A percentile compares a stretch with the other conserved stretches of the same genome.
phyloP scores from a whole-genome alignment of 2,888 invertebrate genomes.

The Drosophila mayaguana region DNA sequence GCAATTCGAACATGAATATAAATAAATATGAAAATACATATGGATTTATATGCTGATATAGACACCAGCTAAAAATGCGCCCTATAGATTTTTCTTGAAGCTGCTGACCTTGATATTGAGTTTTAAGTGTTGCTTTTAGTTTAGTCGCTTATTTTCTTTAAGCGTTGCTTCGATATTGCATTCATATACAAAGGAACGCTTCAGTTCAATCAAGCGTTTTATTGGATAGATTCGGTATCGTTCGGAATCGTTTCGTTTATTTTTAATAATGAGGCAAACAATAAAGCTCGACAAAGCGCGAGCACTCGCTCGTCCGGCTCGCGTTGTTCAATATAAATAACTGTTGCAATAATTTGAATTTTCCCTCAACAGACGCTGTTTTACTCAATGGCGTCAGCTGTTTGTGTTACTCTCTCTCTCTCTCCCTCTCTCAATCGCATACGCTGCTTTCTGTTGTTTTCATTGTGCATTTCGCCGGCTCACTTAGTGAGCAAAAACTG shows the following conservation, averaged over 20 bases:
- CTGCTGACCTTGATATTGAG: constrained; percentile 64
- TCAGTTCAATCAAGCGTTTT: constrained; percentile 64
- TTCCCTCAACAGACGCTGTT: constrained; percentile 26
- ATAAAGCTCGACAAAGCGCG: constrained; percentile 18
- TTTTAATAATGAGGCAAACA: constrained; percentile 29
- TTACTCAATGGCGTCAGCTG: constrained; percentile 62
- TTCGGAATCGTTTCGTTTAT: constrained; percentile 44
- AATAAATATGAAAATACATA: neutral
- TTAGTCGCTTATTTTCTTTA: constrained; percentile 20
- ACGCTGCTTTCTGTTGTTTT: constrained; percentile 17
- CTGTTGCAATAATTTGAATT: constrained; percentile 55
- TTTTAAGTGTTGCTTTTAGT: constrained; percentile 16
- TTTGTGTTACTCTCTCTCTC: constrained; percentile 27
- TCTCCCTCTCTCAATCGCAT: constrained; percentile 13
- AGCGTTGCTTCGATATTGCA: constrained; percentile 7
- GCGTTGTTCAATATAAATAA: constrained; percentile 44
- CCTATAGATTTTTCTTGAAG: constrained; percentile 4
- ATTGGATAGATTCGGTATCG: constrained; percentile 34
- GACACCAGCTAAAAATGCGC: constrained; percentile 2
- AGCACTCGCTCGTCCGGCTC: constrained; percentile 23
- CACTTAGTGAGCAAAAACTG: constrained; percentile 24
- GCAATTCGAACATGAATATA: neutral
- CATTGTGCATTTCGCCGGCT: constrained; percentile 69
- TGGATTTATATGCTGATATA: constrained; percentile 1
- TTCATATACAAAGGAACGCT: constrained; percentile 29